These are phyloP conservation scores for Platerodrilus igneus DNA, from an alignment of 2,888 invertebrate genomes.

Conservation along the genomic window DNA sequence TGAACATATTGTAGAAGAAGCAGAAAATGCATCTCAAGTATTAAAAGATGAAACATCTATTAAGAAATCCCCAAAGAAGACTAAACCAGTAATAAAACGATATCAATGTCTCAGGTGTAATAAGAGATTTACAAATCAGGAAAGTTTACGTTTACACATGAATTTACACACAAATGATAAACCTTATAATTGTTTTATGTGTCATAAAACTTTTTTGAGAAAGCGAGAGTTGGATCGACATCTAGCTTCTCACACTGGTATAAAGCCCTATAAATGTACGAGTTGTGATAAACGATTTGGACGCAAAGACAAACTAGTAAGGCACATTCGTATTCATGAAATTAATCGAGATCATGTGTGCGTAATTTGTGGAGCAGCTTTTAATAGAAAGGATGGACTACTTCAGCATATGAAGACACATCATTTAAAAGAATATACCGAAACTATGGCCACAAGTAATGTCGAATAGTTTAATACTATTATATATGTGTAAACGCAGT, in stretches of 20 bases:
- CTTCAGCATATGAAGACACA: slow-evolving; percentile 59
- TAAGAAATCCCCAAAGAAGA: slow-evolving; percentile 10
- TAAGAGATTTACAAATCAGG: slow-evolving; percentile 37
- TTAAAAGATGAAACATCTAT: slow-evolving; percentile 13
- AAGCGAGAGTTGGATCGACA: slow-evolving; percentile 69
- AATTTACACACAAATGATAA: slow-evolving; percentile 52
- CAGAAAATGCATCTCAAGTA: slow-evolving; percentile 10
- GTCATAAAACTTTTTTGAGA: slow-evolving; percentile 63
- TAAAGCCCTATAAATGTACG: slow-evolving; percentile 64
- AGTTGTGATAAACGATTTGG: slow-evolving; percentile 65
- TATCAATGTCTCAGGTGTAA: slow-evolving; percentile 38
- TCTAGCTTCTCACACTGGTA: slow-evolving; percentile 61
- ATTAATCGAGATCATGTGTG: slow-evolving; percentile 51
- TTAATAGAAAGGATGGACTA: slow-evolving; percentile 56
- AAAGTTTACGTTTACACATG: slow-evolving; percentile 46
- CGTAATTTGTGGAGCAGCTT: slow-evolving; percentile 58
- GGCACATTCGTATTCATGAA: slow-evolving; percentile 65
- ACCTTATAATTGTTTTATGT: slow-evolving; percentile 60
- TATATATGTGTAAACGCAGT: too few relatives aligned
- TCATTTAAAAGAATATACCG: too few relatives aligned
- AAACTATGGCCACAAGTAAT: too few relatives aligned
- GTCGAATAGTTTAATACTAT: too few relatives aligned
- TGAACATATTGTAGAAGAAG: slow-evolving; percentile 46
- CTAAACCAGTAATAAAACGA: slow-evolving; percentile 24
- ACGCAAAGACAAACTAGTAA: slow-evolving; percentile 63